phyloP scores from a whole-genome alignment of 2,888 invertebrate genomes.

The Yponomeuta plumbellus region DNA sequence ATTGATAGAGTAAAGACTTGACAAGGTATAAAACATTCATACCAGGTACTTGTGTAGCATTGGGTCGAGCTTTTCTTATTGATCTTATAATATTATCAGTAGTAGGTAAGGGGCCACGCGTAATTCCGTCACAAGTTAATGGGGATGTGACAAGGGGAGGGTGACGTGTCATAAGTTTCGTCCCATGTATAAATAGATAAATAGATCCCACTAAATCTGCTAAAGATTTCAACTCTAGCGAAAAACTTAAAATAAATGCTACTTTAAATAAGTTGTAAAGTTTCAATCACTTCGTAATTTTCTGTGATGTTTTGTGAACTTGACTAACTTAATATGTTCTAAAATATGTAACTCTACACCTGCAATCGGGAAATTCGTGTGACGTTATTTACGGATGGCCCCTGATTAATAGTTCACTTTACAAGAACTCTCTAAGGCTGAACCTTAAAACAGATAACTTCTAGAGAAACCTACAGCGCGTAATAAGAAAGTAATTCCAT shows the following conservation, averaged over 20 bases:
- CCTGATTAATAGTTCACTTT: constrained; percentile 1
- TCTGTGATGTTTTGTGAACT: too few relatives aligned
- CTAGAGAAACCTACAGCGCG: constrained; percentile 19
- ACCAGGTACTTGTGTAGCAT: constrained; percentile 17
- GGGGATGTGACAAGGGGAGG: too few relatives aligned
- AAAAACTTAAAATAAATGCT: too few relatives aligned
- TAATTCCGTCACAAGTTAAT: not conserved
- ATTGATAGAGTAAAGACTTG: not conserved
- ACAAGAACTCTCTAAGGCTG: constrained; percentile 11
- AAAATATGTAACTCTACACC: too few relatives aligned
- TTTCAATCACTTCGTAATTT: too few relatives aligned
- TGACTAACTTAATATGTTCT: too few relatives aligned
- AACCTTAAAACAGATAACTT: constrained; percentile 1
- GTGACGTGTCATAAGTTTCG: too few relatives aligned
- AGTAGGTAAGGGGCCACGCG: not conserved
- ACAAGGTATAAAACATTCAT: constrained; percentile 9
- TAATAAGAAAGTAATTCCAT: constrained; percentile 24
- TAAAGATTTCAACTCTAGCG: too few relatives aligned
- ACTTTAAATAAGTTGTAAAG: too few relatives aligned
- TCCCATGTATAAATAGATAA: too few relatives aligned
- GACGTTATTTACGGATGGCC: not conserved
- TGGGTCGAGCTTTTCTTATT: constrained; percentile 12
- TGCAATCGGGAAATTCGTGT: not conserved
- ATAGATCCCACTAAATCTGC: too few relatives aligned
- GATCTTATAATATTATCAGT: not conserved